These are phyloP conservation scores for Sebastes schlegelii DNA, from an alignment of 2,113 vertebrate genomes.

Conservation along the genomic window DNA sequence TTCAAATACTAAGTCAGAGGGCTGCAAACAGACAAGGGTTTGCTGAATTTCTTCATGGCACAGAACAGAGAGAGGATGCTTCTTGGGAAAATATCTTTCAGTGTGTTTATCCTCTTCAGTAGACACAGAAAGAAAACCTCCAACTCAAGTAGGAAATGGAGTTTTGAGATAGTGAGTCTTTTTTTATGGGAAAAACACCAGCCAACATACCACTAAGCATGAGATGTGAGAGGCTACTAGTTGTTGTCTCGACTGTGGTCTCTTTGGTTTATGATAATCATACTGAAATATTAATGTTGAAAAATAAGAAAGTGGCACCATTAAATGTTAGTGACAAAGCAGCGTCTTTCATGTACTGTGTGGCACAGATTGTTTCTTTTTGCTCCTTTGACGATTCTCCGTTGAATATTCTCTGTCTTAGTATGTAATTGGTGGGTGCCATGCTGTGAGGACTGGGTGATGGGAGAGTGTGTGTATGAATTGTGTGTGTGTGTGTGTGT, in stretches of 20 bases:
- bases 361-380: constrained; percentile 36
- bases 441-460: constrained; percentile 15
- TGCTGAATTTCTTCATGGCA: constrained; percentile 19
- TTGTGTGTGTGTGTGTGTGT: background rate
- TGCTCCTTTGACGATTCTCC: constrained; percentile 7
- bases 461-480: background rate
- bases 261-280: constrained; percentile 6
- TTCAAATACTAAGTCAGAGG: constrained; percentile 23
- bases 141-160: constrained; percentile 24
- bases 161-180: background rate
- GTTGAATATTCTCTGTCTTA: constrained; percentile 8
- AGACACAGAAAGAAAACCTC: constrained; percentile 24
- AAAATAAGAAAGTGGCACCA: background rate
- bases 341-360: constrained; percentile 1
- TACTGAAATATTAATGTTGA: constrained; percentile 13
- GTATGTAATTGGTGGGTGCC: constrained; percentile 25
- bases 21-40: constrained; percentile 9
- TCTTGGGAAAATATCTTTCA: constrained; percentile 37
- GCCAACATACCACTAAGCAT: background rate
- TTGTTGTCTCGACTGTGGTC: constrained; percentile 2
- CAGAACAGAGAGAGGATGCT: constrained; percentile 12
- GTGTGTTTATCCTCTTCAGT: constrained; percentile 27
- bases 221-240: background rate
- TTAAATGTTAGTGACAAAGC: constrained; percentile 12
- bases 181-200: background rate